A percentile compares a stretch with the other conserved stretches of the same genome.
Conservation (phyloP, 1,140 invertebrate genomes). For the Nilaparvata lugens region DNA sequence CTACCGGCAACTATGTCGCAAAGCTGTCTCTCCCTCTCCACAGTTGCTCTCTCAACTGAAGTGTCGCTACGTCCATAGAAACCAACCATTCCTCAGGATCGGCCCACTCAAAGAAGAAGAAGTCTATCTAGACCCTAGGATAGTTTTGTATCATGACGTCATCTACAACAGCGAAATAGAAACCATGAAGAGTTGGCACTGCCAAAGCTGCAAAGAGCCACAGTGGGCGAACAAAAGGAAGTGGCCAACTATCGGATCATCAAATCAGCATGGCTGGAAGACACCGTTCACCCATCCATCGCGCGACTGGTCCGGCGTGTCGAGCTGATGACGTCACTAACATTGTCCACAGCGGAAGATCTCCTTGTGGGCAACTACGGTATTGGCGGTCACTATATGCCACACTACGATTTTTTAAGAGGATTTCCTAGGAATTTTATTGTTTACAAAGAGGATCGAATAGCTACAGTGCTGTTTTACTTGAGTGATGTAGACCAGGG, state of each 20-base stretch:
- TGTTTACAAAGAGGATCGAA: too few relatives aligned
- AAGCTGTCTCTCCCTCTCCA: too few relatives aligned
- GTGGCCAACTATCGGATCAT: slow-evolving; percentile 92
- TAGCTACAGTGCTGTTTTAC: too few relatives aligned
- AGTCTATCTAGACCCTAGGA: slow-evolving; percentile 44
- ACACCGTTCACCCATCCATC: slow-evolving; percentile 68
- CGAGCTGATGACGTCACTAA: slow-evolving; percentile 72
- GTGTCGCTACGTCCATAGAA: background rate
- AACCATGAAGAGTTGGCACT: slow-evolving; percentile 46
- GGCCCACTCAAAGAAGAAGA: slow-evolving; percentile 53
- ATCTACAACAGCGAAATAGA: slow-evolving; percentile 51
- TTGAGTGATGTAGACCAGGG: slow-evolving; percentile 9
- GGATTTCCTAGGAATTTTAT: too few relatives aligned
- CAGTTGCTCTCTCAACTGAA: too few relatives aligned
- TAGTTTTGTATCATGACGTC: slow-evolving; percentile 53
- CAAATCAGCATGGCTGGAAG: slow-evolving; percentile 93
- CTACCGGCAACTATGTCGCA: too few relatives aligned
- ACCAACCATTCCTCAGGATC: slow-evolving; percentile 41
- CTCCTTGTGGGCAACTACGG: slow-evolving; percentile 97
- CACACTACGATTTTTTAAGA: slow-evolving; percentile 97
- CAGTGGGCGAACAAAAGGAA: too few relatives aligned
- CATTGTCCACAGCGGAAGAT: slow-evolving; percentile 83
- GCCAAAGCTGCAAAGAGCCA: slow-evolving; percentile 50
- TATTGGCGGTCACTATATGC: slow-evolving; percentile 98
- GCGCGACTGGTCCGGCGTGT: slow-evolving; percentile 63